phyloP scores from a whole-genome alignment of 2,888 invertebrate species.

The Cotesia congregata region DNA sequence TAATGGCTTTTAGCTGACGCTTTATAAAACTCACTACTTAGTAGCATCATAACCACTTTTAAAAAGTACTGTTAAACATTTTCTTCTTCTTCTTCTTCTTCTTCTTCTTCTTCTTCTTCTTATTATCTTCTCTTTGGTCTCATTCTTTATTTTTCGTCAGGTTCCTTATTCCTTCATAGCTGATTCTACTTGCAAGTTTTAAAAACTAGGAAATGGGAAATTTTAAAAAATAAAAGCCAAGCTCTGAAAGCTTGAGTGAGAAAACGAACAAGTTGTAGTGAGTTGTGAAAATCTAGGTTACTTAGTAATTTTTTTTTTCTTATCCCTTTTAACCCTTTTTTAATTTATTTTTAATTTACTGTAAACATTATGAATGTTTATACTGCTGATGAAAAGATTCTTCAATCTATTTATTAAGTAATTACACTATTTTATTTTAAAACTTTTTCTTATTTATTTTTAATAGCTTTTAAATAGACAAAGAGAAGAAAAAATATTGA shows the following conservation, averaged over 20 bases:
- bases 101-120: no score
- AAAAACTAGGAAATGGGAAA: constrained; percentile 8
- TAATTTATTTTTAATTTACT: neutral
- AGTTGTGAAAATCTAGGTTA: constrained; percentile 8
- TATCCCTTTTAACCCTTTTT: neutral
- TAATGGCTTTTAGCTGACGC: constrained; percentile 26
- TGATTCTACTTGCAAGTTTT: neutral
- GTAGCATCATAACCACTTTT: constrained; percentile 33
- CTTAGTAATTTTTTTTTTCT: neutral
- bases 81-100: neutral
- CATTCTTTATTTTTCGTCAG: neutral
- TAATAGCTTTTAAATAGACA: no score
- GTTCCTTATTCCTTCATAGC: neutral
- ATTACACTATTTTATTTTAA: neutral
- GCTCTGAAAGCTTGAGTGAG: neutral
- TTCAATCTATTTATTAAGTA: neutral
- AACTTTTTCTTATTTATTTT: no score
- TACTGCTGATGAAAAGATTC: neutral
- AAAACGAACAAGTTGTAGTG: neutral
- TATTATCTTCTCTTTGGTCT: neutral
- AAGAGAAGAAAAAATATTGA: no score
- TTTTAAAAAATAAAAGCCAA: neutral
- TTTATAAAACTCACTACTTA: constrained; percentile 20
- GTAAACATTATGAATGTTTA: neutral
- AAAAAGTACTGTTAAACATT: constrained; percentile 19